Base-by-base conservation (phyloP, 2,113 vertebrate genomes). In the Neodontobutis hainanensis region DNA sequence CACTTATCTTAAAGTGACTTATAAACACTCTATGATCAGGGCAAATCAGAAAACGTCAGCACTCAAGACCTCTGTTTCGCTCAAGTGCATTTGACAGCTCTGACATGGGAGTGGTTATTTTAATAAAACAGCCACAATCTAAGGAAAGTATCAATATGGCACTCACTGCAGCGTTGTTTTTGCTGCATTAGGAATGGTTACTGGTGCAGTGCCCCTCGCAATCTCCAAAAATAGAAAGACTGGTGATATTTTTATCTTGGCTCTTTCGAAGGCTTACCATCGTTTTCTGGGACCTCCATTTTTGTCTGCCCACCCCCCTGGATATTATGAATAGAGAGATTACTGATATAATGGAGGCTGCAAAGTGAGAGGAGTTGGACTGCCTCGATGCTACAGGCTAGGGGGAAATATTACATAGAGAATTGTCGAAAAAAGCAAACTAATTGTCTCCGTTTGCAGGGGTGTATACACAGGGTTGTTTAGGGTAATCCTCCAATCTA, bases 191-290 rank as follows among this genome's bases (percentile, higher is more conserved):
- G 32, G 34, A 50, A 58, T 62, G 59, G 67, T 45, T 68, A 64
- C 61, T 77, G 47, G 11, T 55, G 64, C 67, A 80, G 46, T 61
- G 49, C 34, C 38, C 40, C 59, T 32, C 62, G 3, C 19, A 27
- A 27, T 3, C 19, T 27, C 19, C 19, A 77, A 71, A 81, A 65
- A 61, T 58, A 78, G 70, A 27, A 27, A 27, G 65, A 55, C 59
- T 0, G 15, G 42, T 12, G 63, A 61, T 84, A 81, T 85, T 85
- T 86, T 82, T 82, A 80, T 71, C 73, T 65, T 1, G 38, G 75
- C 78, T 78, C 75, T 68, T 52, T 62, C 67, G 43, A 82, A 65
- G 72, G 34, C 43, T 19, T 38, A 12, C 51, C 43, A 46, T 46
- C 32, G 45, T 59, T 12, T 60, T 34, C 38, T 69, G 61, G 64